Evolutionary conservation across 2,888 invertebrate genomes (phyloP), one percentile per base, ranked within the genome.

Genomic region (Rotaria macrura): DNA sequence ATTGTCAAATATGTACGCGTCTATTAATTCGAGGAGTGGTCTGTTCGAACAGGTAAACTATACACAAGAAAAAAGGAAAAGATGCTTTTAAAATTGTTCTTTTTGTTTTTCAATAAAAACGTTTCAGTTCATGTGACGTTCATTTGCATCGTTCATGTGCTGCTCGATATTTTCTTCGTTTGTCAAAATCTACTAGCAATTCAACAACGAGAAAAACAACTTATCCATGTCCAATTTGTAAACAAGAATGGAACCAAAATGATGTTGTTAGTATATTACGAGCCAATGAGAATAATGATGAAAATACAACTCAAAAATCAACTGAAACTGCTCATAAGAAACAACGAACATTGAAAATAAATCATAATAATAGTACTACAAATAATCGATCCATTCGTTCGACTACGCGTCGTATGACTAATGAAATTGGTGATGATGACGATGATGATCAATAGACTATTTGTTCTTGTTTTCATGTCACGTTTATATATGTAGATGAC

Each of bases 61-160:
- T 43, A n/a, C n/a, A n/a, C n/a, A n/a, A n/a, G n/a, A n/a, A n/a
- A n/a, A 47, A 47, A 47, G 47, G 47, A 12, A 47, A 47, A 47
- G 12, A 47, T 47, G 47, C 12, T 12, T 6, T n/a, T n/a, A n/a
- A n/a, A n/a, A n/a, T n/a, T n/a, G n/a, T n/a, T n/a, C n/a, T n/a
- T 10, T 57, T 57, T 10, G 23, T 3, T 23, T 23, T 10, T 54
- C 0, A 12, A 65, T 34, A 65, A 34, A 1, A 54, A 54, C 23
- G 25, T 54, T 54, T 38, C 38, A 65, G 65, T 20, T 65, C 65
- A 20, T 65, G 65, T 65, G 65, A 65, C 38, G 20, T 65, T 34
- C 65, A 65, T 43, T 10, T 79, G 43, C 79, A 79, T 79, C 79
- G 79, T 43, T 79, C 79, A 79, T 79, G 79, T 79, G 79, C 43